Conservation (phyloP, 2,113 vertebrate species). For the Caranx ignobilis region DNA sequence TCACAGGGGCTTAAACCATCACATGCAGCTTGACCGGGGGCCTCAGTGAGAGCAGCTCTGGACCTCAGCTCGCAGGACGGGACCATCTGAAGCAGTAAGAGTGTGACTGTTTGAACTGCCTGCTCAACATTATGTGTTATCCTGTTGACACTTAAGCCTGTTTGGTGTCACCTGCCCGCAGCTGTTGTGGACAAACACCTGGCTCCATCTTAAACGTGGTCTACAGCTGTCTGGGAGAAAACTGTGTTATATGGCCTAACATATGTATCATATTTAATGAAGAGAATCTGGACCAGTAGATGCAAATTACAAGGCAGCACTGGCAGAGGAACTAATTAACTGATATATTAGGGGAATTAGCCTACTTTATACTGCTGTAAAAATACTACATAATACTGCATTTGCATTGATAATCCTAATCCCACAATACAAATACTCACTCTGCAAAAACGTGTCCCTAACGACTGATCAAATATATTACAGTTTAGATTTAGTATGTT, state of each 20-base stretch:
- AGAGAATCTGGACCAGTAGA: too few relatives aligned
- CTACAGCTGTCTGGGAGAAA: not conserved
- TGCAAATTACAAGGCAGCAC: too few relatives aligned
- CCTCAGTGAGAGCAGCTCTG: conserved; percentile 17
- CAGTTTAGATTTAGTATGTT: too few relatives aligned
- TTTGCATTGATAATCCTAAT: too few relatives aligned
- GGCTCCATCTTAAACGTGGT: not conserved
- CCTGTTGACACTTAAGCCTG: not conserved
- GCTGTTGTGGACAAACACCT: not conserved
- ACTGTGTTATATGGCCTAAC: too few relatives aligned
- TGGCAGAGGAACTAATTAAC: too few relatives aligned
- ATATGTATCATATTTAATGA: not conserved
- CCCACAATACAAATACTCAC: not conserved
- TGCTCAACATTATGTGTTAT: not conserved
- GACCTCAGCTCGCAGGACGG: conserved; percentile 10
- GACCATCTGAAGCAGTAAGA: conserved; percentile 50
- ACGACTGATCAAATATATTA: too few relatives aligned
- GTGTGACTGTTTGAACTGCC: not conserved
- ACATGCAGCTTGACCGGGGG: conserved; percentile 48
- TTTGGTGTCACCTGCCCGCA: conserved; percentile 10
- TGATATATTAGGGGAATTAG: too few relatives aligned
- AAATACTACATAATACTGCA: too few relatives aligned
- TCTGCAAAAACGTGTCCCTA: not conserved
- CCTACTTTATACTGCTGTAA: too few relatives aligned
- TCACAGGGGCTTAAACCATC: conserved; percentile 41